phyloP scores from a whole-genome alignment of 2,888 invertebrate species.

The Tetranychus piercei region DNA sequence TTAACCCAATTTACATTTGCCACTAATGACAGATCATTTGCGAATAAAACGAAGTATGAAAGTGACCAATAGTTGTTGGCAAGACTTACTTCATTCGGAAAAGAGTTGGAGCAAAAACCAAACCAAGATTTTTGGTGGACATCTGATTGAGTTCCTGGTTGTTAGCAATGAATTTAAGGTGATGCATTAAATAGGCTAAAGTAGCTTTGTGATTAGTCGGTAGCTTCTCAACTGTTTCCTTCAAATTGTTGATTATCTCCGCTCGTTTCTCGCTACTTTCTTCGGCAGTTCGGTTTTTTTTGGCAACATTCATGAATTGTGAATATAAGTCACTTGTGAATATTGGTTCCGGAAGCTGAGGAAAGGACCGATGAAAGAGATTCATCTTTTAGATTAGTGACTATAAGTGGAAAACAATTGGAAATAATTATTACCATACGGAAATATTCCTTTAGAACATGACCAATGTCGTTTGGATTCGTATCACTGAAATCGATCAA shows the following conservation, averaged over 20 bases:
- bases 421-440: conserved; percentile 16
- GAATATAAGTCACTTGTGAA: conserved; percentile 21
- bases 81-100: conserved; percentile 21
- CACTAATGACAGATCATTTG: too few relatives aligned
- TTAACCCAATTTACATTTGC: too few relatives aligned
- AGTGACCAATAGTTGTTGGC: too few relatives aligned
- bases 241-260: conserved; percentile 11
- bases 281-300: conserved; percentile 6
- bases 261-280: not conserved
- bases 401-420: too few relatives aligned
- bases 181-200: conserved; percentile 18
- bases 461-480: conserved; percentile 19
- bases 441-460: conserved; percentile 21
- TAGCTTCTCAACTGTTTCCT: conserved; percentile 14
- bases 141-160: conserved; percentile 19
- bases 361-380: not conserved
- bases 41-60: too few relatives aligned
- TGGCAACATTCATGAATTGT: conserved; percentile 18
- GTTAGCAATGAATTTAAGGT: conserved; percentile 18
- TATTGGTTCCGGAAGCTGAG: conserved; percentile 20
- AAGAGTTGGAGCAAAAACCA: conserved; percentile 22
- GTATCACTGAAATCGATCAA: conserved; percentile 21
- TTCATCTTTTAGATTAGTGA: not conserved
- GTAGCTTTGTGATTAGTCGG: conserved; percentile 16
- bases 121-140: conserved; percentile 19